Conservation (phyloP, 2,797 vertebrate genomes). For the Halcyon chelicuti region DNA sequence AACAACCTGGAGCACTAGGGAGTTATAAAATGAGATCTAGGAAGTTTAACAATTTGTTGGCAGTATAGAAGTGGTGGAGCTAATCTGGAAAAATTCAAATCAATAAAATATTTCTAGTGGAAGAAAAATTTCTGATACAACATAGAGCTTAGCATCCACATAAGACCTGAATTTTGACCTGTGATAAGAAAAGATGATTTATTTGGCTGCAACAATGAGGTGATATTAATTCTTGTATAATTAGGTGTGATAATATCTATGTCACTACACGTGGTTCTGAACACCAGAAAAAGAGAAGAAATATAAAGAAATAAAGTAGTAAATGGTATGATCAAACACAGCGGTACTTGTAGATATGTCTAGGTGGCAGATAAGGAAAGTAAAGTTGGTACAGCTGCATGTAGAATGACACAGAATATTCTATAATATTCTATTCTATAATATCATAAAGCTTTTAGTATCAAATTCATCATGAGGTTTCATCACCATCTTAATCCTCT, state of each 20-base stretch:
- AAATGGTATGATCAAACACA: background rate
- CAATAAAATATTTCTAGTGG: background rate
- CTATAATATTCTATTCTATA: background rate
- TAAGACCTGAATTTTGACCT: background rate
- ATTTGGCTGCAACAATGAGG: background rate
- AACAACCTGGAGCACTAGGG: background rate
- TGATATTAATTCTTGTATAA: background rate
- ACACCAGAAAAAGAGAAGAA: background rate
- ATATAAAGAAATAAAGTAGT: background rate
- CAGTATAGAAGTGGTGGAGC: background rate
- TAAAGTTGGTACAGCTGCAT: background rate
- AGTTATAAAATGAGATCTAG: background rate
- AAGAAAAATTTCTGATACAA: background rate
- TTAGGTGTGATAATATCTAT: background rate
- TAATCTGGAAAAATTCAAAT: background rate
- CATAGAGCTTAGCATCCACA: background rate
- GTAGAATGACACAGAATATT: background rate
- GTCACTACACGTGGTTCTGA: background rate
- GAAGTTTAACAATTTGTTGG: background rate
- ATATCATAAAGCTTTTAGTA: background rate
- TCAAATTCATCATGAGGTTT: background rate
- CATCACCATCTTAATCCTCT: background rate
- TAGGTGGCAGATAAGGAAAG: background rate
- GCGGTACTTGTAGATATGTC: background rate
- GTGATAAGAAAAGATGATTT: background rate